A percentile compares a stretch with the other conserved stretches of the same genome.
phyloP scores from a whole-genome alignment of 2,888 invertebrate genomes.

The Drosophila nigricruria region DNA sequence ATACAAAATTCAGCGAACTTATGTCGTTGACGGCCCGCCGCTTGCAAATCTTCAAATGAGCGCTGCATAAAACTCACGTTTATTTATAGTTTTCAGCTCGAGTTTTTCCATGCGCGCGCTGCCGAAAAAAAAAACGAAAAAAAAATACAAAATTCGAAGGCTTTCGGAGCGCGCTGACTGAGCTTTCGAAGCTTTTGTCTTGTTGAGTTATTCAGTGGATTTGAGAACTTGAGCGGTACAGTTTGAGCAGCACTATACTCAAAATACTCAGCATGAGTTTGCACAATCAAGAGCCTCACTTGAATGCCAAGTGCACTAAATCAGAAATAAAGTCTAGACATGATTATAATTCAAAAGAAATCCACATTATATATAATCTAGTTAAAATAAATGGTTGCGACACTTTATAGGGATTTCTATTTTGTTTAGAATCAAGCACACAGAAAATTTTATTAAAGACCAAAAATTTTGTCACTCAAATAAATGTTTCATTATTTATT shows the following conservation, averaged over 20 bases:
- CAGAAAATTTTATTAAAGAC: not conserved
- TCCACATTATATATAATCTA: not conserved
- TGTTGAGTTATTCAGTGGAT: constrained; percentile 13
- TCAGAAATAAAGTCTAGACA: constrained; percentile 26
- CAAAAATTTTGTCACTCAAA: not conserved
- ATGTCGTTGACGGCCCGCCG: constrained; percentile 67
- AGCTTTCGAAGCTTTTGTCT: constrained; percentile 50
- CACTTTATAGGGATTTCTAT: not conserved
- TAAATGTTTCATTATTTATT: not conserved
- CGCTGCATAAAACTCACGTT: constrained; percentile 79
- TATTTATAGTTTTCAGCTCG: constrained; percentile 83
- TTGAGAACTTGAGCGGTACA: constrained; percentile 48
- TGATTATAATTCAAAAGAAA: constrained; percentile 5
- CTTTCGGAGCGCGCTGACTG: constrained; percentile 46
- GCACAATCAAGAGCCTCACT: constrained; percentile 19
- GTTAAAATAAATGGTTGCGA: not conserved
- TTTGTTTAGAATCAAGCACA: not conserved
- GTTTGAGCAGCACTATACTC: constrained; percentile 43
- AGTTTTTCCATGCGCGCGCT: constrained; percentile 60
- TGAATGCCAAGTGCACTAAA: constrained; percentile 37
- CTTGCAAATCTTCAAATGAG: constrained; percentile 84
- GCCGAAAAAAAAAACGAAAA: constrained; percentile 44
- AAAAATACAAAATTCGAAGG: constrained; percentile 46
- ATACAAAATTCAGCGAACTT: constrained; percentile 42
- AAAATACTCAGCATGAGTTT: constrained; percentile 35